phyloP scores from a whole-genome alignment of 1,140 invertebrate genomes.

The Holcopasites calliopsidis region DNA sequence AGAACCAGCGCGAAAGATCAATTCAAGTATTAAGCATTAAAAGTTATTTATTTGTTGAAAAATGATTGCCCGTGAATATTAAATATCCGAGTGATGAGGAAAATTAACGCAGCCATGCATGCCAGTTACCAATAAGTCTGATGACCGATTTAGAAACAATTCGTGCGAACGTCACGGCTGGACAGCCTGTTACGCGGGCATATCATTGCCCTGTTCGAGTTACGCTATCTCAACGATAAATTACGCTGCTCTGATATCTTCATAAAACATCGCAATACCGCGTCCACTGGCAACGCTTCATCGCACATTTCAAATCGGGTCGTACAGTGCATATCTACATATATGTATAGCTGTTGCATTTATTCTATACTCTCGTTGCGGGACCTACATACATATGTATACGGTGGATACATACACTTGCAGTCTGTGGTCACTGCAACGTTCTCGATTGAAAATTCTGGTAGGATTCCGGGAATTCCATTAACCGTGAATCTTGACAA shows the following conservation, averaged over 20 bases:
- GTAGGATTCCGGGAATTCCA: background rate
- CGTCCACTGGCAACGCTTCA: background rate
- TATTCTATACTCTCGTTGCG: too few relatives aligned
- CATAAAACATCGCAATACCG: conserved; percentile 18
- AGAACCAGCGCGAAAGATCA: too few relatives aligned
- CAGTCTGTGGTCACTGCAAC: too few relatives aligned
- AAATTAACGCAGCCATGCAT: background rate
- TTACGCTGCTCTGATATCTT: background rate
- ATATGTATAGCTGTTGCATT: too few relatives aligned
- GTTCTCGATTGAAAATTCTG: background rate
- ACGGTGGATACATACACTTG: too few relatives aligned
- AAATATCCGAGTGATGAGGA: too few relatives aligned
- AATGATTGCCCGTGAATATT: too few relatives aligned
- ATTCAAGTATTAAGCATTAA: too few relatives aligned
- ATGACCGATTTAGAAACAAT: conserved; percentile 19
- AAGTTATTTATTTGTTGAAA: too few relatives aligned
- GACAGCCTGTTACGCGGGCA: conserved; percentile 14
- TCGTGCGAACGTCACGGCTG: conserved; percentile 12
- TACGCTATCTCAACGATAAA: conserved; percentile 22
- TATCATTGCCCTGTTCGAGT: background rate
- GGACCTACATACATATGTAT: too few relatives aligned
- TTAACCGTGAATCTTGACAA: too few relatives aligned
- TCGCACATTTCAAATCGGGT: background rate
- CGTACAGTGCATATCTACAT: background rate
- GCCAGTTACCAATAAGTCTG: background rate